Percentiles rank a stretch among this genome's conserved stretches.
These are phyloP conservation scores for Drosophila atripex DNA, from an alignment of 2,888 invertebrate genomes.

Conservation along the genomic window DNA sequence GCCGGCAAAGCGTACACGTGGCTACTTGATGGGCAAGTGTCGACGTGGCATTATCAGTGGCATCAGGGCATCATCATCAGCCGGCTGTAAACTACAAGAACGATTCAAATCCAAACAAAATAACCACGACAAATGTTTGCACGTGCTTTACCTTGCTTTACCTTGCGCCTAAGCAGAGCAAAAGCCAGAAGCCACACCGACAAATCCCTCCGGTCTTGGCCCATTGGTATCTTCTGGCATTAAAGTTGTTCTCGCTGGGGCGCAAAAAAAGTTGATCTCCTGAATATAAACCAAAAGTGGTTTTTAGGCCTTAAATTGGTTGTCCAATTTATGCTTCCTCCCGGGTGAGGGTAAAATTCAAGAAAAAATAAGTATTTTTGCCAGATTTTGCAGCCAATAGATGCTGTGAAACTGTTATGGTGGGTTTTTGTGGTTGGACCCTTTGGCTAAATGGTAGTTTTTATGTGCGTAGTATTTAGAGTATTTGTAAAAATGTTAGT, in stretches of 20 bases:
- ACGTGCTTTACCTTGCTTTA: constrained; percentile 72
- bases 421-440: constrained; percentile 38
- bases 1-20: constrained; percentile 57
- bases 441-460: background rate
- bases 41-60: constrained; percentile 64
- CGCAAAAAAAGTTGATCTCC: constrained; percentile 55
- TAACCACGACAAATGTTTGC: constrained; percentile 77
- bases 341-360: constrained; percentile 31
- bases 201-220: constrained; percentile 37
- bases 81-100: constrained; percentile 69
- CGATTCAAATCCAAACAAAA: constrained; percentile 78
- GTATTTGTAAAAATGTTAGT: too few species aligned
- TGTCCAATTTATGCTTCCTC: constrained; percentile 76
- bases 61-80: constrained; percentile 57
- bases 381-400: constrained; percentile 7
- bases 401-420: constrained; percentile 35
- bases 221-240: constrained; percentile 43
- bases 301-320: constrained; percentile 78
- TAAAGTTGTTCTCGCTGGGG: constrained; percentile 47
- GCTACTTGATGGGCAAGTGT: constrained; percentile 46
- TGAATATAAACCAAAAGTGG: constrained; percentile 76
- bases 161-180: constrained; percentile 61
- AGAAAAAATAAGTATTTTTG: constrained; percentile 5
- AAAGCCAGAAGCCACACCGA: constrained; percentile 45
- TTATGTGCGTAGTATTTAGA: too few species aligned